Percentiles rank a stretch among this genome's conserved stretches.
phyloP scores from a whole-genome alignment of 2,888 invertebrate genomes.

The Ligdia adustata region DNA sequence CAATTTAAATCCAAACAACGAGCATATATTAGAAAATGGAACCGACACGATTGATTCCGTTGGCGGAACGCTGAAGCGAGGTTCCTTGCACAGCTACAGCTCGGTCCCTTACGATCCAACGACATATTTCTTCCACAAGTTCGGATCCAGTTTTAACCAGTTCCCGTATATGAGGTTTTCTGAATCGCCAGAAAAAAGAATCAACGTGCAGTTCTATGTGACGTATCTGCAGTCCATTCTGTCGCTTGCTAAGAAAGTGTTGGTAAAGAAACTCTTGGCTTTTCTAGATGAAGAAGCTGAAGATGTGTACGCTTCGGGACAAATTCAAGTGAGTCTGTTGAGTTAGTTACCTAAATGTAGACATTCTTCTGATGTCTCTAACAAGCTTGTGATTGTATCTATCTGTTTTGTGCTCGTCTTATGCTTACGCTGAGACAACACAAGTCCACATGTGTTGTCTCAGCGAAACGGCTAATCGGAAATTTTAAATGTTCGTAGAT shows the following conservation, averaged over 20 bases:
- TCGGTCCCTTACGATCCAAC: constrained; percentile 91
- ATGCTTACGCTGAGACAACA: too few relatives aligned
- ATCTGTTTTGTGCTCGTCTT: too few relatives aligned
- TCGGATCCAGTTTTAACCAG: constrained; percentile 96
- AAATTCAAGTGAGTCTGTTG: constrained; percentile 85
- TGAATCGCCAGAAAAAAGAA: constrained; percentile 87
- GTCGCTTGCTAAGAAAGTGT: constrained; percentile 91
- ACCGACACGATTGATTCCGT: constrained; percentile 62
- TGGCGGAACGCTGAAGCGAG: constrained; percentile 66
- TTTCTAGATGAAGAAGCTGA: constrained; percentile 93
- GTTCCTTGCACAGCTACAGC: constrained; percentile 83
- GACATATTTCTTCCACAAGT: constrained; percentile 94
- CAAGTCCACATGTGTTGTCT: neutral
- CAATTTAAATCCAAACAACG: constrained; percentile 88
- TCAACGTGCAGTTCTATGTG: constrained; percentile 88
- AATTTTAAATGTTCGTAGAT: neutral
- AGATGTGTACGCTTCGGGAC: constrained; percentile 89
- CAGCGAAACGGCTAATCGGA: neutral
- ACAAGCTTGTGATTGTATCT: too few relatives aligned
- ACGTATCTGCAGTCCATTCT: constrained; percentile 92
- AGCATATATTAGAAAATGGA: constrained; percentile 71
- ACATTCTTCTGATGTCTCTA: too few relatives aligned
- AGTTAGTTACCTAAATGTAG: too few relatives aligned
- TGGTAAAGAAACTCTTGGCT: constrained; percentile 92
- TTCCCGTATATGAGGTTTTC: constrained; percentile 92